phyloP scores from a whole-genome alignment of 2,113 vertebrate genomes.

The Piprites chloris region DNA sequence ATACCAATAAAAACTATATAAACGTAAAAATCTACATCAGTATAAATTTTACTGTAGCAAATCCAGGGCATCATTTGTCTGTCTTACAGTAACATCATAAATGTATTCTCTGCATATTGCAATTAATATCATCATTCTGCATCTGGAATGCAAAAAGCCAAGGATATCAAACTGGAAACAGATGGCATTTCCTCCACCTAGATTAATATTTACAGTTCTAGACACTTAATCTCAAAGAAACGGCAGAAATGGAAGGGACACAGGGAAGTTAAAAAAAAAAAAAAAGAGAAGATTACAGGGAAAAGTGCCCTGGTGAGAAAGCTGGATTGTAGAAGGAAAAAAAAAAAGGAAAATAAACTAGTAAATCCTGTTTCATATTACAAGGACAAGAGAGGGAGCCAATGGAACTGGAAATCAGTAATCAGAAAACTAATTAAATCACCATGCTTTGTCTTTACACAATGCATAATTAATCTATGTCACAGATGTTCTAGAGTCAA shows the following conservation, averaged over 20 bases:
- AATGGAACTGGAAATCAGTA: constrained; percentile 43
- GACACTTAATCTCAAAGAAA: not conserved
- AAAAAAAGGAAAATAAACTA: not conserved
- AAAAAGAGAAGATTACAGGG: not conserved
- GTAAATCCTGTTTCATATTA: constrained; percentile 7
- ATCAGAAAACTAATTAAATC: constrained; percentile 62
- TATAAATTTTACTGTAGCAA: not conserved
- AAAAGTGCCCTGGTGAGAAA: not conserved
- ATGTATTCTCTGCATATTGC: not conserved
- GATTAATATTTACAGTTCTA: constrained; percentile 43
- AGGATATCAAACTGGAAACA: not conserved
- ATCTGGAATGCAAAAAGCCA: constrained; percentile 7
- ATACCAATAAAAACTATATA: not conserved
- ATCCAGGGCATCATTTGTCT: not conserved
- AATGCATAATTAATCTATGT: constrained; percentile 57
- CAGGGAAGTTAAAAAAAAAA: not conserved
- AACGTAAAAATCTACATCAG: not conserved
- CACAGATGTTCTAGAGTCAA: constrained; percentile 59
- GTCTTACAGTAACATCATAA: not conserved
- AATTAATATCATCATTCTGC: not conserved
- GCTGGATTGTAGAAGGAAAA: not conserved
- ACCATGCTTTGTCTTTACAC: constrained; percentile 30
- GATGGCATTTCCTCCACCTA: not conserved
- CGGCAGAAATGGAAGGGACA: not conserved
- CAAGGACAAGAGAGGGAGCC: constrained; percentile 14